Evolutionary conservation across 1,140 invertebrate species (phyloP), one percentile per base, ranked within the genome.

Genomic region (Thalassaphorura encarpata): DNA sequence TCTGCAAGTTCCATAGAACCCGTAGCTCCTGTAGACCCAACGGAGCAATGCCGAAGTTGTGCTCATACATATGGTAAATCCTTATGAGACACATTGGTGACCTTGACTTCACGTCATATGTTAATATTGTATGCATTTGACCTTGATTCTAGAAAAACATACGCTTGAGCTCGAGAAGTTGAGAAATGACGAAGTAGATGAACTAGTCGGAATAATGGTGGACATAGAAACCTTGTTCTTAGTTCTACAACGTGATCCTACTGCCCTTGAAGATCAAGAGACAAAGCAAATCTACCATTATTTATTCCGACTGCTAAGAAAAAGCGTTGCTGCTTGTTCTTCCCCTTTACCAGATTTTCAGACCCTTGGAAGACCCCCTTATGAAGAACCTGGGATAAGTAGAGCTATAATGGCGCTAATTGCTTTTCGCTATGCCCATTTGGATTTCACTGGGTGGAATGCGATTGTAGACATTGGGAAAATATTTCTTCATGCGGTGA

Each of bases 221-320:
- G 63, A 65, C 31, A 53, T 65, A 31, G 63, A 65, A 39, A 62
- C 63, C 3, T 28, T 62, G 26, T 65, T 65, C 33, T 21, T 65
- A n/a, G 31, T 65, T 13, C 42, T 62, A 4, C 59, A 65, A 48
- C 41, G 52, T 26, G 63, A 65, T 36, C 56, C 59, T 18, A 24
- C 43, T 13, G 29, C 50, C 6, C 39, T 46, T 5, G 59, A 61
- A 33, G 62, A 64, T 36, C 23, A 36, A 23, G 62, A 64, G 24
- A 61, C 59, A 6, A 60, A 56, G 41, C 57, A 57, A 27, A 59
- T 59, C 28, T 60, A 59, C 45, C 57, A 65, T 19, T 65, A 62
- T 27, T 51, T 62, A 26, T 65, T 60, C 36, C 53, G 60, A 36
- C 54, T 62, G 1, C 40, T 65, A 11, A 21, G 63, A 21, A 62